phyloP scores from a whole-genome alignment of 1,140 invertebrate genomes.

The Heliconius nattereri region DNA sequence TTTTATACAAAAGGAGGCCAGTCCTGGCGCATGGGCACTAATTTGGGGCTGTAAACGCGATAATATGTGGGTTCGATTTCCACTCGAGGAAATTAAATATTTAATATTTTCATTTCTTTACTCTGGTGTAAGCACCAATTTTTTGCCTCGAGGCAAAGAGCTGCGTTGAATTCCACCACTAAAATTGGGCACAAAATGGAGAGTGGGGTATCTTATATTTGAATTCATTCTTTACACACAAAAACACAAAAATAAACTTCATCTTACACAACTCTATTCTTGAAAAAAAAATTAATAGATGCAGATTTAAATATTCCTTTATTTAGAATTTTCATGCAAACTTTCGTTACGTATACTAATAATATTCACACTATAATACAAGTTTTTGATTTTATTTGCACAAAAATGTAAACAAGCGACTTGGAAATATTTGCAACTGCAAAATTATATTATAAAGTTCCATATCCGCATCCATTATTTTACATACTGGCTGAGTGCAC shows the following conservation, averaged over 20 bases:
- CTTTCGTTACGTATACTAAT: not conserved
- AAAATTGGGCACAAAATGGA: no score
- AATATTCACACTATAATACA: not conserved
- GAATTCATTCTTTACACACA: no score
- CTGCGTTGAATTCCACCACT: no score
- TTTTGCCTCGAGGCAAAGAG: no score
- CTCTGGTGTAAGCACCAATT: no score
- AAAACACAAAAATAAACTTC: not conserved
- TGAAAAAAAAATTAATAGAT: no score
- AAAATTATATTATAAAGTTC: not conserved
- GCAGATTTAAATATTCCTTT: no score
- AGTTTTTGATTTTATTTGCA: not conserved
- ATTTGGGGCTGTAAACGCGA: no score
- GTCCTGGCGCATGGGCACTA: not conserved
- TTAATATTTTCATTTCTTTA: no score
- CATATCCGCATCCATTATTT: slow-evolving; percentile 5
- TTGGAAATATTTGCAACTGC: not conserved
- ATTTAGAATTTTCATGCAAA: not conserved
- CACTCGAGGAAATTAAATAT: no score
- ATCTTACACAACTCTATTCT: not conserved
- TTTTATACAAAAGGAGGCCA: not conserved
- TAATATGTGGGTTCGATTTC: no score
- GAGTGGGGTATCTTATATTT: no score
- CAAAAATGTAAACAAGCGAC: not conserved
- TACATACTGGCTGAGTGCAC: slow-evolving; percentile 1